Evolutionary conservation across 2,113 vertebrate genomes (phyloP).

Genomic region (Saguinus midas): DNA sequence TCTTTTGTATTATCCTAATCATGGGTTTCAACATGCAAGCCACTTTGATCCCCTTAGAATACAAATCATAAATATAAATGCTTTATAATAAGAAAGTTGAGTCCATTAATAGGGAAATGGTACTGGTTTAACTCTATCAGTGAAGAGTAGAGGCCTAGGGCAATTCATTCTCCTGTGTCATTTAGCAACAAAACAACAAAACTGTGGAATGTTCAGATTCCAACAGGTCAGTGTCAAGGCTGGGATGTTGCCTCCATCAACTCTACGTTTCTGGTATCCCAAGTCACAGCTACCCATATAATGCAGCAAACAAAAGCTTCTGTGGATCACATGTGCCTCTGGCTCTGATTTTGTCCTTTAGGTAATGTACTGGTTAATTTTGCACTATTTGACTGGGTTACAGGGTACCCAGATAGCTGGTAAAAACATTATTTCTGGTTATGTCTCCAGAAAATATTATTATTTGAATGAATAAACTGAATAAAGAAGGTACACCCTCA

Average conservation of each 20-base stretch:
- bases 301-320: background rate
- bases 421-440: background rate
- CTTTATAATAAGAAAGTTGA: background rate
- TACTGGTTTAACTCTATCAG: background rate
- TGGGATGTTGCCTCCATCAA: background rate
- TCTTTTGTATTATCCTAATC: slow-evolving; percentile 31
- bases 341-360: background rate
- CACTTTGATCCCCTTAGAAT: background rate
- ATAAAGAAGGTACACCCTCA: background rate
- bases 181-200: background rate
- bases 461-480: background rate
- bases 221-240: background rate
- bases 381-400: background rate
- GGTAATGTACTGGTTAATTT: background rate
- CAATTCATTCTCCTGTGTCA: background rate
- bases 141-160: background rate
- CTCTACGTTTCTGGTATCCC: background rate
- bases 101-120: background rate
- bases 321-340: background rate
- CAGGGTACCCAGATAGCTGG: background rate
- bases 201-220: background rate
- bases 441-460: background rate
- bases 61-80: slow-evolving; percentile 35
- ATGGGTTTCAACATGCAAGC: slow-evolving; percentile 21
- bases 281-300: background rate